phyloP scores from a whole-genome alignment of 2,113 vertebrate genomes.

The Colaptes auratus region DNA sequence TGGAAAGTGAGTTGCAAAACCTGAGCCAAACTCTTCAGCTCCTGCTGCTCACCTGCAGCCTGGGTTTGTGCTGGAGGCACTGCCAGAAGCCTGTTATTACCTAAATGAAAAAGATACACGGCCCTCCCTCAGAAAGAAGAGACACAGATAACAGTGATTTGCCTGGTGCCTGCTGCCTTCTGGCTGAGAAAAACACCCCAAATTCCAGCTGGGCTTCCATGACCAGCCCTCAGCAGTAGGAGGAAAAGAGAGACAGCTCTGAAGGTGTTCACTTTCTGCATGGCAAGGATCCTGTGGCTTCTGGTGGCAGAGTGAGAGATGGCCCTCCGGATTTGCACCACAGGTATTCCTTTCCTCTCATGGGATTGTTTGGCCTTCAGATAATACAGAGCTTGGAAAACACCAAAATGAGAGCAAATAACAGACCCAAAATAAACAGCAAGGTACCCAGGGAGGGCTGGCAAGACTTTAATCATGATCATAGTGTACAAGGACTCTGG shows the following conservation, averaged over 20 bases:
- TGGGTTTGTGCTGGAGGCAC: background rate
- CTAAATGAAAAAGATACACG: constrained; percentile 26
- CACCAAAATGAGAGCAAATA: background rate
- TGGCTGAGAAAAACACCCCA: constrained; percentile 11
- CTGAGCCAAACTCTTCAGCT: constrained; percentile 16
- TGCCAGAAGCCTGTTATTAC: constrained; percentile 62
- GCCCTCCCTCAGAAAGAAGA: constrained; percentile 2
- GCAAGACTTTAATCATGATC: background rate
- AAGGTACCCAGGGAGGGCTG: background rate
- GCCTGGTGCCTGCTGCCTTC: constrained; percentile 17
- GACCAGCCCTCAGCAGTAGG: background rate
- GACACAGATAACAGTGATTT: constrained; percentile 67
- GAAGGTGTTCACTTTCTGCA: background rate
- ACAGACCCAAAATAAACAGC: background rate
- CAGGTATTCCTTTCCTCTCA: background rate
- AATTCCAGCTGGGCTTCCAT: background rate
- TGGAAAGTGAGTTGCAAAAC: background rate
- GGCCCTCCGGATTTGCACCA: background rate
- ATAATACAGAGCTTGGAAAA: background rate
- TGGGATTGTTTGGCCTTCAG: background rate
- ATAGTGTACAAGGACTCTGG: background rate
- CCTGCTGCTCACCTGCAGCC: constrained; percentile 47
- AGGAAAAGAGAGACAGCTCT: background rate
- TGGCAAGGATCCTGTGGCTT: background rate
- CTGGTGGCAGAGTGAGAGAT: background rate